Percentiles rank a stretch among this genome's conserved stretches.
Evolutionary conservation across 2,888 invertebrate genomes (phyloP).

Genomic region (Chromoteleia sp.): DNA sequence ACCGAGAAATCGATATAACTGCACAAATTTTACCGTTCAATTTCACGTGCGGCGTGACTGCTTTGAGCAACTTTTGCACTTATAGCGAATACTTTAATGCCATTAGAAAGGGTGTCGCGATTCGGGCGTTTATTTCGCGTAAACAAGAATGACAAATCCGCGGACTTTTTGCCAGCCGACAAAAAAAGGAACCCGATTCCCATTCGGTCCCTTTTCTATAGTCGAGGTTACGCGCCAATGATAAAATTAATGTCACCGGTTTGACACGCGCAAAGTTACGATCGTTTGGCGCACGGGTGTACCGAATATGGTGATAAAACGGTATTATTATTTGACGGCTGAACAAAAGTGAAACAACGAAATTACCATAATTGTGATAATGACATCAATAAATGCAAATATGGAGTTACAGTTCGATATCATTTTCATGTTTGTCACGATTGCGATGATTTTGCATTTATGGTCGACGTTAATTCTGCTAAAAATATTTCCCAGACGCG

Average conservation of each 20-base stretch:
- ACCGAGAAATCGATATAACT: conserved; percentile 46
- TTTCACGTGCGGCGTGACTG: conserved; percentile 20
- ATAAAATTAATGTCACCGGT: conserved; percentile 10
- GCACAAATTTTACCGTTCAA: conserved; percentile 34
- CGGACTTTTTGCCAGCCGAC: no score
- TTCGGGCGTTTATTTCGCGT: conserved; percentile 8
- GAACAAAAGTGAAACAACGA: conserved; percentile 28
- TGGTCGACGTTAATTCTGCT: neutral
- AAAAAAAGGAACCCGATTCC: no score
- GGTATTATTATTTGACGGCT: conserved; percentile 25
- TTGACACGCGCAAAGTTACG: conserved; percentile 1
- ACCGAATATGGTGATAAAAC: conserved; percentile 13
- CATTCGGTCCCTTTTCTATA: no score
- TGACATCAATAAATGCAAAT: conserved; percentile 32
- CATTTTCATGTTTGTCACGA: conserved; percentile 19
- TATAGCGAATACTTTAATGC: conserved; percentile 11
- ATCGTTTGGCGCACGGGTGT: neutral
- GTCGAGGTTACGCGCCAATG: neutral
- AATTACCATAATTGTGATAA: conserved; percentile 27
- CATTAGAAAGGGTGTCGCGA: conserved; percentile 4
- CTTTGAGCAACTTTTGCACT: conserved; percentile 18
- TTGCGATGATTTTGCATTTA: conserved; percentile 26
- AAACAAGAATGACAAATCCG: conserved; percentile 18
- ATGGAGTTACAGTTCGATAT: conserved; percentile 15
- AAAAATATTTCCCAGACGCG: no score